phyloP scores from a whole-genome alignment of 2,113 vertebrate species.

The Chrysochloris asiatica region DNA sequence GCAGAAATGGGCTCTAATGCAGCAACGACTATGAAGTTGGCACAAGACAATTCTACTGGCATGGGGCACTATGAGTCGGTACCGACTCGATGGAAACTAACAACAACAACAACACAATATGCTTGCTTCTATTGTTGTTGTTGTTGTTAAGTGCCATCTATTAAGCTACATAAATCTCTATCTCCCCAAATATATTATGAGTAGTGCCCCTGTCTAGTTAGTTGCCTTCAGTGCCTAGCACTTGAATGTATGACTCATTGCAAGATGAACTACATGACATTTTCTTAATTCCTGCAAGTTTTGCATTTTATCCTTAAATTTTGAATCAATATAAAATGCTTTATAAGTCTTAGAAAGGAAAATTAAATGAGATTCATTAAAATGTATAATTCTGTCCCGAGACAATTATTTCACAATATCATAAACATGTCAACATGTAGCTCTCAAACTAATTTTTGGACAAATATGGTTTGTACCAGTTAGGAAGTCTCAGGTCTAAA shows the following conservation, averaged over 20 bases:
- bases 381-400: background rate
- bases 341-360: background rate
- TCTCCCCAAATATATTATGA: background rate
- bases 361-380: background rate
- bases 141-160: too few species aligned
- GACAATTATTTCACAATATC: background rate
- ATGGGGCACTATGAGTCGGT: too few species aligned
- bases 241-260: background rate
- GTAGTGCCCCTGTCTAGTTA: background rate
- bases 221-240: background rate
- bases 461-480: background rate
- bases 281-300: background rate
- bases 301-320: background rate
- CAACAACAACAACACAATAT: background rate
- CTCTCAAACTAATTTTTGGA: conserved; percentile 14
- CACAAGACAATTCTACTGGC: too few species aligned
- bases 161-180: background rate
- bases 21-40: too few species aligned
- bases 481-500: conserved; percentile 13
- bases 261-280: background rate
- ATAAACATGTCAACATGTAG: background rate
- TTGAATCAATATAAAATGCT: background rate
- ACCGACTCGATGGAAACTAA: too few species aligned
- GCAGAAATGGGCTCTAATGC: too few species aligned
- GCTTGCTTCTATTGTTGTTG: background rate